These are phyloP conservation scores for Okapia johnstoni DNA, from an alignment of 2,113 vertebrate genomes.

Conservation along the genomic window DNA sequence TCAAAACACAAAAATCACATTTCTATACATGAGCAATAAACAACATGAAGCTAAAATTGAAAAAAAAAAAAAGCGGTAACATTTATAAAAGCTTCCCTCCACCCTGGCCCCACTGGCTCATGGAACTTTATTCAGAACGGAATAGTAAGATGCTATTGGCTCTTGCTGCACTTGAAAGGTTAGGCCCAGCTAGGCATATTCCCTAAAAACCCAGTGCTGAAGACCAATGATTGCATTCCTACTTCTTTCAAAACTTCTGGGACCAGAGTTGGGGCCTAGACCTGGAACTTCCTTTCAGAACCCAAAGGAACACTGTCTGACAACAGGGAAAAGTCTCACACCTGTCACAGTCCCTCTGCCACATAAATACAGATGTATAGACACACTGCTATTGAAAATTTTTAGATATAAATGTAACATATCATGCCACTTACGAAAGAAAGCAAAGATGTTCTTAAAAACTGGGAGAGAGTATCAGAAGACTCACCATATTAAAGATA, in stretches of 20 bases:
- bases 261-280: background rate
- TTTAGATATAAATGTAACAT: background rate
- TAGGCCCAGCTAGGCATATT: background rate
- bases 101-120: background rate
- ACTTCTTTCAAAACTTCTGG: background rate
- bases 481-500: background rate
- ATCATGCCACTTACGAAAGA: background rate
- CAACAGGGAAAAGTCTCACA: background rate
- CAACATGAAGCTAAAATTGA: background rate
- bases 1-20: background rate
- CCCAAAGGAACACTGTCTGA: background rate
- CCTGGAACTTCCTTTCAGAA: background rate
- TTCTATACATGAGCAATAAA: background rate
- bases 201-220: background rate
- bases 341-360: background rate
- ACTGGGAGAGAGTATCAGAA: background rate
- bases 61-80: background rate
- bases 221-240: background rate
- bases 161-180: background rate
- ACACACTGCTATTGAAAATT: background rate
- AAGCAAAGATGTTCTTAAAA: background rate
- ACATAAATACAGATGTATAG: background rate
- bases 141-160: background rate
- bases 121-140: background rate
- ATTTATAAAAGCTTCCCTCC: background rate